phyloP scores from a whole-genome alignment of 92 coral and sea anemone genomes.

The Virgularia gustaviana region DNA sequence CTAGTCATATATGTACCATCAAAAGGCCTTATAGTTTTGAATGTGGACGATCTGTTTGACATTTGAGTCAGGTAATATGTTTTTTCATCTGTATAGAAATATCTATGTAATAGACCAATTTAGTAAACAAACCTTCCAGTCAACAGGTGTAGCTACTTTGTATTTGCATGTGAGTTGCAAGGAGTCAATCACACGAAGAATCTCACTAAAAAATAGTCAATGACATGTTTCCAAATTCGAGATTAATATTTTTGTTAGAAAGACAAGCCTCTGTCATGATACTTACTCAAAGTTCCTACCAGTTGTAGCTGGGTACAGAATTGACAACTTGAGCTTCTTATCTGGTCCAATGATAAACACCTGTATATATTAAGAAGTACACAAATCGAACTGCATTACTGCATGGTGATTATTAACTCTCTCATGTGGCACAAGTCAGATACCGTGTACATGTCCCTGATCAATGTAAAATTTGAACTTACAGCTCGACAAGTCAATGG shows the following conservation, averaged over 20 bases:
- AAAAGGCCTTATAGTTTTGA: not conserved
- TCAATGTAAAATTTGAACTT: constrained; percentile 31
- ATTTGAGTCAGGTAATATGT: not conserved
- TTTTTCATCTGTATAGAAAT: too few relatives aligned
- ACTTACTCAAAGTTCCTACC: constrained; percentile 97
- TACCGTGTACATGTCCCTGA: too few relatives aligned
- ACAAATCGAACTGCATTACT: not conserved
- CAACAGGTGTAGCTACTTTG: constrained; percentile 96
- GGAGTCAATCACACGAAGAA: constrained; percentile 92
- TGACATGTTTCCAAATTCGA: constrained; percentile 2
- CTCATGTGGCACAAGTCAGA: too few relatives aligned
- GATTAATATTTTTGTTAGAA: not conserved
- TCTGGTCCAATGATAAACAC: constrained; percentile 96
- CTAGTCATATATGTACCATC: not conserved
- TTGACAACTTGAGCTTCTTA: constrained; percentile 82
- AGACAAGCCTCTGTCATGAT: too few relatives aligned
- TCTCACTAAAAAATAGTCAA: constrained; percentile 82
- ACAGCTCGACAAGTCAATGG: constrained; percentile 96
- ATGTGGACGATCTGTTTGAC: not conserved
- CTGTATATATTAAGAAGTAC: constrained; percentile 30
- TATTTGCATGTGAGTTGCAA: constrained; percentile 81
- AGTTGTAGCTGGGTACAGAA: constrained; percentile 96
- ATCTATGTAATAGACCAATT: not conserved
- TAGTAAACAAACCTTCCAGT: constrained; percentile 74
- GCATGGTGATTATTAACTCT: too few relatives aligned